These are phyloP conservation scores for Phoenicopterus ruber DNA, from an alignment of 2,113 vertebrate genomes.

Conservation along the genomic window DNA sequence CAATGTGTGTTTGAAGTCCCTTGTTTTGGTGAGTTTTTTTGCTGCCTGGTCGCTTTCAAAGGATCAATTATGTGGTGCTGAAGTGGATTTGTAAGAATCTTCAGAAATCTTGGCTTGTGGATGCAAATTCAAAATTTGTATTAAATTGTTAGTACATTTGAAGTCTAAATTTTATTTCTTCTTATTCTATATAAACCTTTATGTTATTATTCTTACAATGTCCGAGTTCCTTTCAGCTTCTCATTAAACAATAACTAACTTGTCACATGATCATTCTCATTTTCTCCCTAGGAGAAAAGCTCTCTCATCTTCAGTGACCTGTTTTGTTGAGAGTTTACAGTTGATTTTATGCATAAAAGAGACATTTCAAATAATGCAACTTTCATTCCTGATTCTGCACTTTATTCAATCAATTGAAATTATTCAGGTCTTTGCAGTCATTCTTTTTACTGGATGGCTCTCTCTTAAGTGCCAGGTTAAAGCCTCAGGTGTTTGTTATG, in stretches of 20 bases:
- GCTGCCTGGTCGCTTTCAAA: neutral
- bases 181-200: neutral
- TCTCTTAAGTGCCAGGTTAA: neutral
- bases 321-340: neutral
- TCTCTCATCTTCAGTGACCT: neutral
- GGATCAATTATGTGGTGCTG: neutral
- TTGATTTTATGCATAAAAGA: neutral
- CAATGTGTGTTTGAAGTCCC: neutral
- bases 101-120: neutral
- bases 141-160: neutral
- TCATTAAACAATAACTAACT: neutral
- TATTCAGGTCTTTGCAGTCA: neutral
- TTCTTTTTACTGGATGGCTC: neutral
- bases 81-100: neutral
- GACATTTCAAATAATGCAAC: neutral
- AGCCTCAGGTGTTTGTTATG: neutral
- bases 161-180: neutral
- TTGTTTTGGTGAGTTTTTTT: neutral
- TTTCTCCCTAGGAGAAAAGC: neutral
- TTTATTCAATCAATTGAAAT: neutral
- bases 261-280: neutral
- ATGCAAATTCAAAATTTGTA: neutral
- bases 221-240: neutral
- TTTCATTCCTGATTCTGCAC: neutral
- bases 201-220: neutral